Conservation (phyloP, 2,113 vertebrate genomes). For the Isurus oxyrinchus region DNA sequence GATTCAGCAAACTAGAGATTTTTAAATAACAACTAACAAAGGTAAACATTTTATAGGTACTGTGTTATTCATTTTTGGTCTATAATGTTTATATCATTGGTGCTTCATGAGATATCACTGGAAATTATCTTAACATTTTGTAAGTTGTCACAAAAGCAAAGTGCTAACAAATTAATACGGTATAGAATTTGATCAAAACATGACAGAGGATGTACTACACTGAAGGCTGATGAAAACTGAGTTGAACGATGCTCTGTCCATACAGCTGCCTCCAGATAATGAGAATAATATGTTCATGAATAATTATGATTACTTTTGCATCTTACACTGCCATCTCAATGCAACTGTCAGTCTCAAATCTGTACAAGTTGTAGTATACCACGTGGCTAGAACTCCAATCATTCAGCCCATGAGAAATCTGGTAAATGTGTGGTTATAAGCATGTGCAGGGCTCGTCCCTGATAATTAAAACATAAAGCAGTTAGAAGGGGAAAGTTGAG, state of each 20-base stretch:
- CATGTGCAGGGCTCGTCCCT: neutral
- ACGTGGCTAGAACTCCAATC: neutral
- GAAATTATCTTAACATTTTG: neutral
- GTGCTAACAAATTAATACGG: neutral
- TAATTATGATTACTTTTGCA: neutral
- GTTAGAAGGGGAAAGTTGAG: neutral
- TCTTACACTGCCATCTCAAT: neutral
- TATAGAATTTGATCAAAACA: neutral
- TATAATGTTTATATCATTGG: neutral
- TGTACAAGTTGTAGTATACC: neutral
- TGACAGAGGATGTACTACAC: neutral
- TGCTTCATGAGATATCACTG: neutral
- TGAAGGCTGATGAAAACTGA: neutral
- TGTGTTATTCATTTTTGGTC: neutral
- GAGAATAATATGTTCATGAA: neutral
- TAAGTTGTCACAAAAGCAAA: neutral
- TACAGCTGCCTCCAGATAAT: neutral
- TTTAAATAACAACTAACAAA: constrained; percentile 14
- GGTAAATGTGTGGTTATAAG: neutral
- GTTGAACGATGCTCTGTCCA: neutral
- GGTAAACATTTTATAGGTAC: neutral
- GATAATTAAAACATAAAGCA: neutral
- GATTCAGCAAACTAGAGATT: neutral
- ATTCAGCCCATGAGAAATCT: neutral
- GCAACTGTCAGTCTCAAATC: neutral